Evolutionary conservation across 1,140 invertebrate genomes (phyloP), one percentile per base, ranked within the genome.

Genomic region (Temnothorax longispinosus): DNA sequence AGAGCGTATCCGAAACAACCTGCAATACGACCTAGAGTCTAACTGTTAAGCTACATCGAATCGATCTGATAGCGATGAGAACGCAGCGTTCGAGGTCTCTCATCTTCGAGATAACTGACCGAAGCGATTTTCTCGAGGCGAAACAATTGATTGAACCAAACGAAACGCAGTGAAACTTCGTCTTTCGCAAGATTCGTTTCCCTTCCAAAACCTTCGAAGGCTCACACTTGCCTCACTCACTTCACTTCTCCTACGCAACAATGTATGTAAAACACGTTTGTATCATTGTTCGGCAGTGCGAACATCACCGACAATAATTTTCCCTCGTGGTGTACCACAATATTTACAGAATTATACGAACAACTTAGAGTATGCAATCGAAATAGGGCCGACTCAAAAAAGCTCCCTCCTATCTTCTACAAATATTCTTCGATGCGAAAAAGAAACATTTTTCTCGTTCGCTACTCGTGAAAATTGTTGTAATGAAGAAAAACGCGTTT

Each of bases 311-410:
- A 88, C 89, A 84, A 88, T 88, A 88, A 87, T 89, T 91, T 87
- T 89, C 67, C 80, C 58, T 85, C 78, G 60, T 89, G 90, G 90
- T 27, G 77, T 91, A 89, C 82, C 89, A 93, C 92, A 94, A 93
- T 94, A 94, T 94, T 93, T 94, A 94, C 93, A 94, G 87, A 93
- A 92, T 87, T 87, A 89, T 93, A 93, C 93, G 87, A 93, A 94
- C 93, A 94, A 93, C 91, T 92, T 91, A 94, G 81, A 89, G 21
- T 82, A 92, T 91, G 15, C 60, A 91, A 86, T 74, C 35, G n/a
- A 32, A 54, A 35, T 62, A 86, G 54, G n/a, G n/a, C 32, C 80
- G 69, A 35, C 69, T 60, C 62, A 15, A 65, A 50, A 50, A n/a
- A 32, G 44, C 13, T 75, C 15, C 13, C 8, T 15, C 5, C 3